Evolutionary conservation across 2,888 invertebrate genomes (phyloP).

Genomic region (Heteromyza rotundicornis): DNA sequence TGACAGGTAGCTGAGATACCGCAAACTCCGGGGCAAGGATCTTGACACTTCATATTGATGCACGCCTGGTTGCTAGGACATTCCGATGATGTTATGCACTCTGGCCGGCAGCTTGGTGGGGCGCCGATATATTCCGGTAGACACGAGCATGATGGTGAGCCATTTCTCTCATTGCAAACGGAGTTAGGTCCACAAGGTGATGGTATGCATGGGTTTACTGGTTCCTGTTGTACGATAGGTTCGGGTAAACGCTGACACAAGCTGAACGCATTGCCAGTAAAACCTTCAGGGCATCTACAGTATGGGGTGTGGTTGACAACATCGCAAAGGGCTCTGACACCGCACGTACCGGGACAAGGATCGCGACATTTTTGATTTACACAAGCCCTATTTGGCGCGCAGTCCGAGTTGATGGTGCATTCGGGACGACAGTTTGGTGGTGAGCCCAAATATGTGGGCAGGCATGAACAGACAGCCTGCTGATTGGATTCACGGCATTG

Average conservation of each 20-base stretch:
- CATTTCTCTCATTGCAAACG: constrained; percentile 66
- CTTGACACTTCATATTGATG: constrained; percentile 73
- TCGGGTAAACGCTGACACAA: constrained; percentile 64
- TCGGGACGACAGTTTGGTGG: constrained; percentile 80
- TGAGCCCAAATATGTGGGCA: constrained; percentile 72
- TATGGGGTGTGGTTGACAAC: constrained; percentile 75
- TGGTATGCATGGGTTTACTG: constrained; percentile 67
- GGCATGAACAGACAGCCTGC: constrained; percentile 76
- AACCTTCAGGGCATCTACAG: constrained; percentile 70
- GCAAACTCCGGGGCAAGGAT: constrained; percentile 81
- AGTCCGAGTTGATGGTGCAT: constrained; percentile 76
- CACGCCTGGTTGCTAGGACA: constrained; percentile 77
- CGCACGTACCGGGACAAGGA: constrained; percentile 80
- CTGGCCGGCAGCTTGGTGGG: constrained; percentile 80
- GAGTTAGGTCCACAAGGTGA: constrained; percentile 71
- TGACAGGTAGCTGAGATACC: constrained; percentile 77
- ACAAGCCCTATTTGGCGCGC: constrained; percentile 73
- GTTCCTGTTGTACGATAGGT: constrained; percentile 50
- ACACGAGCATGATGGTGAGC: constrained; percentile 74
- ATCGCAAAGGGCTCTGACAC: constrained; percentile 72
- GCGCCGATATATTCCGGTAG: constrained; percentile 71
- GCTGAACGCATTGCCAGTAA: constrained; percentile 77
- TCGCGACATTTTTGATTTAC: constrained; percentile 75
- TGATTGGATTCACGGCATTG: constrained; percentile 72
- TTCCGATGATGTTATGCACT: constrained; percentile 76